phyloP scores from a whole-genome alignment of 2,888 invertebrate species.

The Tigriopus californicus region DNA sequence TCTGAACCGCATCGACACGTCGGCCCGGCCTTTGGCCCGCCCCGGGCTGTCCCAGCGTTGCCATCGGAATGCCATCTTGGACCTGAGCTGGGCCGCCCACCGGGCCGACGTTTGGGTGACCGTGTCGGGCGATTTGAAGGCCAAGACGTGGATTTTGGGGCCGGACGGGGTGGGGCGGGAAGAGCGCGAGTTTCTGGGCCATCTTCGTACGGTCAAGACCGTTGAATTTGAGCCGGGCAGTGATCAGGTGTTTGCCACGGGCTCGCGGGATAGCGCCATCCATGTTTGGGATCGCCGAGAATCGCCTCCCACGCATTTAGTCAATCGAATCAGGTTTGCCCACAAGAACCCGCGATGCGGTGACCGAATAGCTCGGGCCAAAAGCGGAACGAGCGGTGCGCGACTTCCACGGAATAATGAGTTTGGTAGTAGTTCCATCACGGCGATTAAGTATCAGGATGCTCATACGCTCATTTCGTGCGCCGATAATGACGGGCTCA shows the following conservation, averaged over 20 bases:
- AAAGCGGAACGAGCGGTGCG: not conserved
- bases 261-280: conserved; percentile 4
- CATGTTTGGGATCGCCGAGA: conserved; percentile 5
- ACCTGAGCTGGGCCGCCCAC: conserved; percentile 63
- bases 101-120: conserved; percentile 52
- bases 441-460: conserved; percentile 7
- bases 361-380: not conserved
- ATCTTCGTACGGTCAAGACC: conserved; percentile 62
- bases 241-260: not conserved
- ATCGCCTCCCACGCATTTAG: not conserved
- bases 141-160: conserved; percentile 52
- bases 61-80: conserved; percentile 75
- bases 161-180: conserved; percentile 22
- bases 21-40: not conserved
- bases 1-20: not conserved
- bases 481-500: conserved; percentile 30
- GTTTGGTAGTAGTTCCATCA: not conserved
- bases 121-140: conserved; percentile 66
- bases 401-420: too few species aligned
- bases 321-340: not conserved
- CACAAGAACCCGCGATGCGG: not conserved
- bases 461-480: conserved; percentile 16
- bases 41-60: conserved; percentile 22
- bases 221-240: conserved; percentile 44
- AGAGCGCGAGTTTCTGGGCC: conserved; percentile 43